Evolutionary conservation across 2,888 invertebrate genomes (phyloP), one percentile per base, ranked within the genome.

Genomic region (Hoplodrina ambigua): DNA sequence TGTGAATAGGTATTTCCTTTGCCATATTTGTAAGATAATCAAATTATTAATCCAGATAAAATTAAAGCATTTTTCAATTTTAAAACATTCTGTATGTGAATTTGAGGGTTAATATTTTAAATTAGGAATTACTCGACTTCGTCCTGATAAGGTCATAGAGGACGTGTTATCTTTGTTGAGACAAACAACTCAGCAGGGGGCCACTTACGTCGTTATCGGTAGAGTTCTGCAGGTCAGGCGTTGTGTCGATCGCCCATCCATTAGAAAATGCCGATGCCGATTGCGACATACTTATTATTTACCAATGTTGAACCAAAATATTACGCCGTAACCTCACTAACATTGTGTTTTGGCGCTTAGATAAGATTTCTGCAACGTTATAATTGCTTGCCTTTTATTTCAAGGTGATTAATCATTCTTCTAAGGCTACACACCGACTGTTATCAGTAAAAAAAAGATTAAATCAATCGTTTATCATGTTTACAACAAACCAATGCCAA

Each of bases 141-240:
- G 64, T 73, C 69, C 70, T 82, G 86, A 81, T 83, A 87, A 90
- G 92, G 92, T 91, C 90, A 90, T 69, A 86, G 87, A 90, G 91
- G 90, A 88, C 90, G 79, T 79, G 77, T 91, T 93, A 94, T 91
- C 91, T 74, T 41, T 41, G 41, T 71, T 65, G 57, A 91, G 87
- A 94, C 91, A 94, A 95, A 95, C 94, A 94, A 93, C 89, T 90
- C 85, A 84, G 92, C 94, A 92, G 95, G 95, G 95, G 95, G 89
- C 90, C 91, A 91, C 95, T 95, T 94, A 95, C 95, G 83, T 94
- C 92, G 86, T 90, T 94, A 94, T 95, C 94, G 63, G 80, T 85
- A 66, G 91, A 83, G 86, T 84, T 89, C 87, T 89, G 88, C 85
- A 90, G 94, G 94, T 95, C 95, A 72, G 95, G 95, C 87, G 91